These are phyloP conservation scores for Myotis planiceps DNA, from an alignment of 2,797 vertebrate species.

Conservation along the genomic window DNA sequence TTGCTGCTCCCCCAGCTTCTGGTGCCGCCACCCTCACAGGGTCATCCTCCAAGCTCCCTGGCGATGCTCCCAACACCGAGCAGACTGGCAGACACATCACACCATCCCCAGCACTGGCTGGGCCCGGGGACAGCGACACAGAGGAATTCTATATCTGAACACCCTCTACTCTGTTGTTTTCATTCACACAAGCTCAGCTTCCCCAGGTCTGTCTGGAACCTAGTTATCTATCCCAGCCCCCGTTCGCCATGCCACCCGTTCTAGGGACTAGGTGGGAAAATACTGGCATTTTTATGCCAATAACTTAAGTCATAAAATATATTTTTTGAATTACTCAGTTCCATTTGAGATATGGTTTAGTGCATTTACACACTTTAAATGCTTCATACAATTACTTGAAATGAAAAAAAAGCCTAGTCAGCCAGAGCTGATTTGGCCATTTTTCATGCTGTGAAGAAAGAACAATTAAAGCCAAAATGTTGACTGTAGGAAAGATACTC, in stretches of 20 bases:
- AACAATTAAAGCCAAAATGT: slow-evolving; percentile 41
- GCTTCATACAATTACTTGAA: slow-evolving; percentile 56
- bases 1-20: slow-evolving; percentile 58
- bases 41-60: slow-evolving; percentile 14
- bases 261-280: not conserved
- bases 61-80: slow-evolving; percentile 47
- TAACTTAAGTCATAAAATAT: slow-evolving; percentile 44
- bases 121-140: slow-evolving; percentile 70
- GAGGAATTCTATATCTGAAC: slow-evolving; percentile 95
- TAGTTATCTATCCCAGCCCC: not conserved
- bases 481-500: not conserved
- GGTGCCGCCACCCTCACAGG: slow-evolving; percentile 64
- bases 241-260: not conserved
- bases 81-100: not conserved
- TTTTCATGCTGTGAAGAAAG: slow-evolving; percentile 35
- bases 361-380: slow-evolving; percentile 41
- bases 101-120: not conserved
- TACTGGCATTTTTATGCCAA: slow-evolving; percentile 54
- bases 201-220: not conserved
- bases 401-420: slow-evolving; percentile 40
- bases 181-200: not conserved
- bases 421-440: not conserved
- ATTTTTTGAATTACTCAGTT: slow-evolving; percentile 49
- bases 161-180: not conserved
- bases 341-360: not conserved